These are phyloP conservation scores for Pelobates fuscus DNA, from an alignment of 2,113 vertebrate genomes.

Conservation along the genomic window DNA sequence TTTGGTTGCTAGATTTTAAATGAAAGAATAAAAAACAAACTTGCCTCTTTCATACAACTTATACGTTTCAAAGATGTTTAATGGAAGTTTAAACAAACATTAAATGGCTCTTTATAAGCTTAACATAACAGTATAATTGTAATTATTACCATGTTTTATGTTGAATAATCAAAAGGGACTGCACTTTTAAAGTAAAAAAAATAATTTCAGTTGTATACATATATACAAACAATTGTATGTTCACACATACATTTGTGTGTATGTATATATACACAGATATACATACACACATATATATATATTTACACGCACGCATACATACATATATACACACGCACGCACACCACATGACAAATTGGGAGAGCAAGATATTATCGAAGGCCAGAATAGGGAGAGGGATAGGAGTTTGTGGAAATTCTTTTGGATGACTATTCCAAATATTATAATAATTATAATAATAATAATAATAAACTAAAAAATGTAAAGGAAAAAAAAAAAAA, in stretches of 20 bases:
- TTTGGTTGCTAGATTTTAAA: background rate
- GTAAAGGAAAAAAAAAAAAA: background rate
- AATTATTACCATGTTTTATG: no score
- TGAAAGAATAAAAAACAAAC: background rate
- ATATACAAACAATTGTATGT: no score
- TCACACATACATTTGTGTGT: no score
- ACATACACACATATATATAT: conserved; percentile 4
- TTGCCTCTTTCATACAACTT: no score
- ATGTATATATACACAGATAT: no score
- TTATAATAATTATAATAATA: conserved; percentile 31
- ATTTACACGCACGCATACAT: conserved; percentile 40
- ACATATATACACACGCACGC: conserved; percentile 40
- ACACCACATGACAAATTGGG: conserved; percentile 33
- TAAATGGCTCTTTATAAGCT: no score
- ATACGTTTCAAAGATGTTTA: no score
- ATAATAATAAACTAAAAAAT: conserved; percentile 9
- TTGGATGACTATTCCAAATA: conserved; percentile 9
- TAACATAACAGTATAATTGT: no score
- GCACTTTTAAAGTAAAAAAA: conserved; percentile 51
- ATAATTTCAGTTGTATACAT: no score
- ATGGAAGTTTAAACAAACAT: no score
- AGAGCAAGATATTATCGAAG: conserved; percentile 15
- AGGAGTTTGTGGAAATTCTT: background rate
- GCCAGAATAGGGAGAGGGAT: conserved; percentile 10
- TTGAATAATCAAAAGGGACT: background rate